Evolutionary conservation across 2,888 invertebrate genomes (phyloP).

Genomic region (Diarsia dahlii): DNA sequence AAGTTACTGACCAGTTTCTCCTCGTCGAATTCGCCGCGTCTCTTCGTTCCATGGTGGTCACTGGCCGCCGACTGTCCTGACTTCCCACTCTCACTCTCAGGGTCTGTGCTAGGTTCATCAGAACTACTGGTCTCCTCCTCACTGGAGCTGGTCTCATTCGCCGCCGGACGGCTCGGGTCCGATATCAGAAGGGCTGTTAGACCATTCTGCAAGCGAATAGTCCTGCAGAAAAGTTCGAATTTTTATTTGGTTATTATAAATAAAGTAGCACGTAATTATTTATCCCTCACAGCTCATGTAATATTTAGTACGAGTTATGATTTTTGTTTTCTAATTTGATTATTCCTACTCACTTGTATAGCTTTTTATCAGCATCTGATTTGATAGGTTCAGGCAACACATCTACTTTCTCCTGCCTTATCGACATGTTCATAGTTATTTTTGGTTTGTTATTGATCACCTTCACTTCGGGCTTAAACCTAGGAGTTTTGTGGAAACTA

Average conservation of each 20-base stretch:
- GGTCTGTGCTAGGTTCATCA: conserved; percentile 75
- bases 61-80: conserved; percentile 81
- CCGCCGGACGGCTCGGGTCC: conserved; percentile 86
- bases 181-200: conserved; percentile 93
- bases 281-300: not conserved
- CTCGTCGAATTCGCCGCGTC: conserved; percentile 82
- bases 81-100: conserved; percentile 86
- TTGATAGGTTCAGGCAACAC: conserved; percentile 92
- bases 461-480: conserved; percentile 85
- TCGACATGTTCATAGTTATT: conserved; percentile 71
- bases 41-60: conserved; percentile 80
- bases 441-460: conserved; percentile 74
- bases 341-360: conserved; percentile 92
- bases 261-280: not conserved
- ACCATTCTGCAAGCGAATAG: conserved; percentile 92
- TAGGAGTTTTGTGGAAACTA: conserved; percentile 81
- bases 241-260: conserved; percentile 5
- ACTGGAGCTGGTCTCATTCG: conserved; percentile 77
- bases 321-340: conserved; percentile 5
- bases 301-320: not conserved
- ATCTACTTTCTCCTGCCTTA: conserved; percentile 84
- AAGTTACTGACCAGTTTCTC: conserved; percentile 85
- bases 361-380: conserved; percentile 94
- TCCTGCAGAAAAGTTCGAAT: conserved; percentile 56
- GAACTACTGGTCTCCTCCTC: conserved; percentile 81